These are phyloP conservation scores for Huso huso DNA, from an alignment of 2,797 vertebrate genomes.

Conservation along the genomic window DNA sequence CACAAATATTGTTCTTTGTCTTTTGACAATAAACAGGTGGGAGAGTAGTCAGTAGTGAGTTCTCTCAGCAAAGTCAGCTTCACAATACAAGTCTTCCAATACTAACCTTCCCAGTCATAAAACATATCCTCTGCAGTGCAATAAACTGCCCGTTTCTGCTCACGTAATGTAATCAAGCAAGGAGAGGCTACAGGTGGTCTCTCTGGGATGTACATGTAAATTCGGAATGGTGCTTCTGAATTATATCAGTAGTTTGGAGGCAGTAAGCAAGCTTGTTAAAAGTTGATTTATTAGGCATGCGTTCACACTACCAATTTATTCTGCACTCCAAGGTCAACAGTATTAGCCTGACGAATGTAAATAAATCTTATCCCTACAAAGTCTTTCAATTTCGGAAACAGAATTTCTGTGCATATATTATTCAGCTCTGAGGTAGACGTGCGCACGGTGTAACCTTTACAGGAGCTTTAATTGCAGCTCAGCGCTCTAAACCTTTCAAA, in stretches of 20 bases:
- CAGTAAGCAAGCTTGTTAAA: constrained; percentile 60
- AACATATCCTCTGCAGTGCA: constrained; percentile 52
- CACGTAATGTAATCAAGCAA: constrained; percentile 56
- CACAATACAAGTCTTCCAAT: too few relatives aligned
- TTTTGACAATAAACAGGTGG: too few relatives aligned
- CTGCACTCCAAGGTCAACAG: constrained; percentile 67
- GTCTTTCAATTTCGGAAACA: constrained; percentile 20
- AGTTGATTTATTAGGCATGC: constrained; percentile 68
- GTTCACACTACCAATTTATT: constrained; percentile 60
- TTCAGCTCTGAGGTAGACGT: background rate
- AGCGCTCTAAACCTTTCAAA: too few relatives aligned
- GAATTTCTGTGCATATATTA: background rate
- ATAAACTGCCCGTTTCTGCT: constrained; percentile 56
- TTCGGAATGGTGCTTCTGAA: constrained; percentile 49
- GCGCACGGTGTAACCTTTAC: too few relatives aligned
- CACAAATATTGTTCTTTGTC: too few relatives aligned
- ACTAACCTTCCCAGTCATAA: constrained; percentile 28
- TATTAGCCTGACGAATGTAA: constrained; percentile 67
- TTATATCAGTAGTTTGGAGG: constrained; percentile 38
- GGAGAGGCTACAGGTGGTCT: constrained; percentile 59
- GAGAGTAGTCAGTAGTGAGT: too few relatives aligned
- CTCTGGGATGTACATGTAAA: constrained; percentile 53
- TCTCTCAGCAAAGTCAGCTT: too few relatives aligned
- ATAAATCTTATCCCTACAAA: constrained; percentile 49
- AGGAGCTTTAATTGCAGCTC: too few relatives aligned